Percentiles rank a stretch among this genome's conserved stretches.
phyloP scores from a whole-genome alignment of 2,113 vertebrate genomes.

The Epinephelus fuscoguttatus region DNA sequence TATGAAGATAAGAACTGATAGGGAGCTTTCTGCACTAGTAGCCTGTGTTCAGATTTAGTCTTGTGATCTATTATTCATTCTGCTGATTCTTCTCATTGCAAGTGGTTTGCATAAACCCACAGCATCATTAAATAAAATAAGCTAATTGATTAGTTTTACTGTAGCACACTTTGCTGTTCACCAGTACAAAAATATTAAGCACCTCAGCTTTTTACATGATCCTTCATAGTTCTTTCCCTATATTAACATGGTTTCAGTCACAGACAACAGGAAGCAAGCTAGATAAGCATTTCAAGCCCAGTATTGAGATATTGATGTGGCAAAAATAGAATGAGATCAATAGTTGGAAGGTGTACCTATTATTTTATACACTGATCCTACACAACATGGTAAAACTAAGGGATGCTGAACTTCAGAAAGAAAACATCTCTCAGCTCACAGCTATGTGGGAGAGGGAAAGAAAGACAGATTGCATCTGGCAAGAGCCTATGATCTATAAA shows the following conservation, averaged over 20 bases:
- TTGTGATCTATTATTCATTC: slow-evolving; percentile 83
- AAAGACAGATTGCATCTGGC: slow-evolving; percentile 63
- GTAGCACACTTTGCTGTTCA: slow-evolving; percentile 28
- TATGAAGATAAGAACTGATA: slow-evolving; percentile 53
- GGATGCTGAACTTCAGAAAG: slow-evolving; percentile 54
- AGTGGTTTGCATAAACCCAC: slow-evolving; percentile 70
- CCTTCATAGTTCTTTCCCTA: not conserved
- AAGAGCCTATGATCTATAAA: slow-evolving; percentile 68
- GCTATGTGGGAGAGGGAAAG: slow-evolving; percentile 47
- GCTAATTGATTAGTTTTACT: slow-evolving; percentile 68
- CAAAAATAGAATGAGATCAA: slow-evolving; percentile 59
- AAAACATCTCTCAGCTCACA: slow-evolving; percentile 50
- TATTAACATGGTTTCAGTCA: slow-evolving; percentile 6
- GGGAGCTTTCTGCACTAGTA: slow-evolving; percentile 59
- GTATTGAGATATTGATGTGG: slow-evolving; percentile 50
- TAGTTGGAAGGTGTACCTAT: slow-evolving; percentile 48
- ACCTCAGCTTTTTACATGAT: slow-evolving; percentile 9
- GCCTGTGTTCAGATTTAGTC: slow-evolving; percentile 62
- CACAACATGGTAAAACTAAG: slow-evolving; percentile 43
- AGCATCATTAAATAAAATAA: slow-evolving; percentile 71
- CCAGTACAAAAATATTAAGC: slow-evolving; percentile 22
- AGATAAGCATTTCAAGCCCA: slow-evolving; percentile 19
- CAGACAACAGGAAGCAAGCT: not conserved
- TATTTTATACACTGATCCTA: slow-evolving; percentile 50
- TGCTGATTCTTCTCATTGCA: slow-evolving; percentile 73